Evolutionary conservation across 2,888 invertebrate genomes (phyloP).

Genomic region (Steinernema scapterisci): DNA sequence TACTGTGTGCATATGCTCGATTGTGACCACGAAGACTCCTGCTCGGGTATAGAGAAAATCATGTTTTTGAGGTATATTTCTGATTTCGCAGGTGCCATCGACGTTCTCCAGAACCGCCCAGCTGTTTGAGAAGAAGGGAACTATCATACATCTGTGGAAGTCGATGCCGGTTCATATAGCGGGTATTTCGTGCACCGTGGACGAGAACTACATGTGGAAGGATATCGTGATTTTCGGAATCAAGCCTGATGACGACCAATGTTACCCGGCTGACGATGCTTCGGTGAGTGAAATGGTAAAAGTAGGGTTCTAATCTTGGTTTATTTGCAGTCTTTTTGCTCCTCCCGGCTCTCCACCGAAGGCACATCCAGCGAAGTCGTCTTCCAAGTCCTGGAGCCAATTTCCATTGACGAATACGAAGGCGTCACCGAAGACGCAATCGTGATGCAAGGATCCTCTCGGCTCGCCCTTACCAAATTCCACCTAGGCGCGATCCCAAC

Average conservation of each 20-base stretch:
- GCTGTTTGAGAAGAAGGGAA: not conserved
- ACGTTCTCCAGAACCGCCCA: not conserved
- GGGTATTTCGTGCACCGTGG: slow-evolving; percentile 56
- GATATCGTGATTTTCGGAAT: slow-evolving; percentile 61
- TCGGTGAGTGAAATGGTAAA: not conserved
- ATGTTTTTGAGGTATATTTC: too few species aligned
- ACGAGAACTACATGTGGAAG: slow-evolving; percentile 43
- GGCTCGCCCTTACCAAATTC: slow-evolving; percentile 39
- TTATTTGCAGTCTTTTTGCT: slow-evolving; percentile 7
- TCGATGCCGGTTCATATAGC: slow-evolving; percentile 40
- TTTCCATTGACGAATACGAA: slow-evolving; percentile 41
- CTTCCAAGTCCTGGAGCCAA: slow-evolving; percentile 34
- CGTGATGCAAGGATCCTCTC: slow-evolving; percentile 43
- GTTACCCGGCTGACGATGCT: not conserved
- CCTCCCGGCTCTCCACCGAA: slow-evolving; percentile 8
- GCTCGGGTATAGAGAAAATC: slow-evolving; percentile 1
- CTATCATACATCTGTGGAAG: slow-evolving; percentile 16
- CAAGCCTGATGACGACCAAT: slow-evolving; percentile 44
- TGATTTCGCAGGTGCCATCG: too few species aligned
- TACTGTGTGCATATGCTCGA: slow-evolving; percentile 53
- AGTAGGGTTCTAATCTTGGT: not conserved
- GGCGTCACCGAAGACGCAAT: slow-evolving; percentile 52
- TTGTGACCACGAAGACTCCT: slow-evolving; percentile 35
- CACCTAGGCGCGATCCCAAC: slow-evolving; percentile 48
- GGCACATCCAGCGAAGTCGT: slow-evolving; percentile 6